These are phyloP conservation scores for Corydoras maculifer DNA, from an alignment of 2,113 vertebrate species.

Conservation along the genomic window DNA sequence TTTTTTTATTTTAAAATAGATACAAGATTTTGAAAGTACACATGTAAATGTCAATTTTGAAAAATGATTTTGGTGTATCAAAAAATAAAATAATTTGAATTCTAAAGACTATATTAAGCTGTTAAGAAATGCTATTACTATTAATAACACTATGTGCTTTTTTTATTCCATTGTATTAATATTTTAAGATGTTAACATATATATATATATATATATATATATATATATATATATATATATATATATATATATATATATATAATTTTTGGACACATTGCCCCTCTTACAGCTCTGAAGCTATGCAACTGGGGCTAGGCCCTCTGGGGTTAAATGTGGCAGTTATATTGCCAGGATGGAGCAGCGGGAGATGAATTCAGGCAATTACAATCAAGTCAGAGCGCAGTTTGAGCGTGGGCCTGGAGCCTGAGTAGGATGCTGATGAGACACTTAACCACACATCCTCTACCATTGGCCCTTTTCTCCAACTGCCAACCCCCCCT, in stretches of 20 bases:
- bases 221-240: too few species aligned
- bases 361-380: constrained; percentile 99
- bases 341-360: constrained; percentile 98
- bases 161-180: too few species aligned
- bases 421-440: constrained; percentile 99
- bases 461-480: constrained; percentile 76
- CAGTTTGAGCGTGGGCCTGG: constrained; percentile 92
- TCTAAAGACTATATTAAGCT: too few species aligned
- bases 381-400: constrained; percentile 99
- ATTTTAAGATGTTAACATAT: too few species aligned
- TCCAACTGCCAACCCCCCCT: constrained; percentile 79
- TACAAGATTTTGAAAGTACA: not conserved
- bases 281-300: constrained; percentile 35
- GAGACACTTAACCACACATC: constrained; percentile 97
- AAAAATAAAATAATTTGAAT: too few species aligned
- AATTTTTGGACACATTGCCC: constrained; percentile 36
- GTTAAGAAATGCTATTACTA: too few species aligned
- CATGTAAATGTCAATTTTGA: not conserved
- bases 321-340: constrained; percentile 79
- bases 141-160: too few species aligned
- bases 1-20: too few species aligned
- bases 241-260: too few species aligned
- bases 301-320: constrained; percentile 54
- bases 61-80: not conserved
- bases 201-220: too few species aligned